These are phyloP conservation scores for Centropus unirufus DNA, from an alignment of 2,113 vertebrate species.

Conservation along the genomic window DNA sequence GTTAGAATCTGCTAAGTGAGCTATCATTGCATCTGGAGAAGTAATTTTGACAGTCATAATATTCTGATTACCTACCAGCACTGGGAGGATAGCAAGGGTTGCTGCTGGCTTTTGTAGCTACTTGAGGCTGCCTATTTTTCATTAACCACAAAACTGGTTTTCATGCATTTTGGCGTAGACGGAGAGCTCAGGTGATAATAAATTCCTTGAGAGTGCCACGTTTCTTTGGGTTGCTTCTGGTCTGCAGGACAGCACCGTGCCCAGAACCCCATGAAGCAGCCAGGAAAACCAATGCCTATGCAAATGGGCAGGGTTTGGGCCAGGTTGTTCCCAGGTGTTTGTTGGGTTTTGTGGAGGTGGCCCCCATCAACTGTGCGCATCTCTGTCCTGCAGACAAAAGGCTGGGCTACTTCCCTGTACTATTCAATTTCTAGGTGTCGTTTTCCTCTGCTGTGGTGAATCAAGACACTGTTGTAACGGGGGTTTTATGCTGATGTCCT, in stretches of 20 bases:
- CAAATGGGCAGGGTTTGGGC: not conserved
- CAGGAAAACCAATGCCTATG: not conserved
- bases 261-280: not conserved
- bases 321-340: not conserved
- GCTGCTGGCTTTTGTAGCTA: not conserved
- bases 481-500: not conserved
- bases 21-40: not conserved
- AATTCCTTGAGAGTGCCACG: not conserved
- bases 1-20: not conserved
- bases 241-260: accelerated
- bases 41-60: conserved; percentile 5
- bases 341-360: not conserved
- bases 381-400: not conserved
- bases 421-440: not conserved
- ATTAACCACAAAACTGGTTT: not conserved
- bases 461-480: not conserved
- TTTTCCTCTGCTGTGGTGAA: not conserved
- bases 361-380: not conserved
- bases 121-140: not conserved
- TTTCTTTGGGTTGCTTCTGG: not conserved
- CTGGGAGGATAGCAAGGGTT: not conserved
- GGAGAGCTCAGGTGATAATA: not conserved
- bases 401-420: not conserved
- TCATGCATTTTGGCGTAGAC: not conserved
- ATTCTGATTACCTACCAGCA: not conserved